These are phyloP conservation scores for Menidia menidia DNA, from an alignment of 2,797 vertebrate genomes.

Conservation along the genomic window DNA sequence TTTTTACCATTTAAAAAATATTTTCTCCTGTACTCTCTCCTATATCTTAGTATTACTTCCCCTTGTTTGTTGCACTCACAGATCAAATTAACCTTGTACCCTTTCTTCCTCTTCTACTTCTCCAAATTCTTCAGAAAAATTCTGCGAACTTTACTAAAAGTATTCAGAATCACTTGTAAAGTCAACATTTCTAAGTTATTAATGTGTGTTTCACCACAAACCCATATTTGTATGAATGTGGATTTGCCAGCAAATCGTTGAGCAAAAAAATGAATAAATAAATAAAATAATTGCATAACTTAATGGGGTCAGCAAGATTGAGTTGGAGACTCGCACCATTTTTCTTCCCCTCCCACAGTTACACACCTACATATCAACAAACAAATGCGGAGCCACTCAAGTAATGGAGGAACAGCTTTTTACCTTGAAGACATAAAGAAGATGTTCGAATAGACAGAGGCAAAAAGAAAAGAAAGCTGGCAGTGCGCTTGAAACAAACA, in stretches of 20 bases:
- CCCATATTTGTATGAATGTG: background rate
- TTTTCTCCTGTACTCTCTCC: background rate
- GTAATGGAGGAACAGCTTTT: conserved; percentile 51
- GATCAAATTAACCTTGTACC: conserved; percentile 34
- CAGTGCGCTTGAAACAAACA: conserved; percentile 37
- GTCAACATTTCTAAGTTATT: background rate
- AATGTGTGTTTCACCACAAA: background rate
- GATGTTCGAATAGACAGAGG: background rate
- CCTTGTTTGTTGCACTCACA: conserved; percentile 7
- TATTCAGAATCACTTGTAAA: background rate
- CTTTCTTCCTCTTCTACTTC: conserved; percentile 13
- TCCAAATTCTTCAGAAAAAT: conserved; percentile 3
- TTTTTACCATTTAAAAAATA: conserved; percentile 11
- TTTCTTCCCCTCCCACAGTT: conserved; percentile 20
- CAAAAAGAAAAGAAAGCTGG: conserved; percentile 17
- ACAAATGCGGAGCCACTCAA: conserved; percentile 22
- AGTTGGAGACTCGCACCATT: conserved; percentile 26
- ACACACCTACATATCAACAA: background rate
- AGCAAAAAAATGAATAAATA: conserved; percentile 15
- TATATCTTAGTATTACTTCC: background rate
- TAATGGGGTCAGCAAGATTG: conserved; percentile 51
- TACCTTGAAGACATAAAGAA: conserved; percentile 62
- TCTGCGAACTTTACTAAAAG: conserved; percentile 26
- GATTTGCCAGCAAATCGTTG: conserved; percentile 38
- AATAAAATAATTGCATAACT: conserved; percentile 16